Conservation (phyloP, 2,113 vertebrate species). For the Mus musculus region DNA sequence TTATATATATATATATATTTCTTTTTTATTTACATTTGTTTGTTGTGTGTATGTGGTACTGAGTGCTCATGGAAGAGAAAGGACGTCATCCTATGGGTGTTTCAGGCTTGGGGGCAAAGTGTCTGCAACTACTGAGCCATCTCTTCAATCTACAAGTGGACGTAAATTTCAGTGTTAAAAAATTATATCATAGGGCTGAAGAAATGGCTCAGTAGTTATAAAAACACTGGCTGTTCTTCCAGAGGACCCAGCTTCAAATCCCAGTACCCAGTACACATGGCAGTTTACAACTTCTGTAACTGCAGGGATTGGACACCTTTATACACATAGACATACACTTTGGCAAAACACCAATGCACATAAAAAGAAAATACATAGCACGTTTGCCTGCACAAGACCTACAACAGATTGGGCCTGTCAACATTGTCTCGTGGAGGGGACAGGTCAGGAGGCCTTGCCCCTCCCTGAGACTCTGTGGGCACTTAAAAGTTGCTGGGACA, state of each 20-base stretch:
- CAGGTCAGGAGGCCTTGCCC: not conserved
- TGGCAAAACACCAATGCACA: not conserved
- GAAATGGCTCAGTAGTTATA: not conserved
- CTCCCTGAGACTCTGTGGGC: not conserved
- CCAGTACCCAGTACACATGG: not conserved
- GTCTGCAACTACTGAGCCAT: not conserved
- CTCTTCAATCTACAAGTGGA: not conserved
- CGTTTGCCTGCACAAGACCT: not conserved
- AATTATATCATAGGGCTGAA: not conserved
- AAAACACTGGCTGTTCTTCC: not conserved
- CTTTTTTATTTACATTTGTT: not conserved
- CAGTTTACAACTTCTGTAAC: not conserved
- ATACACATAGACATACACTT: not conserved
- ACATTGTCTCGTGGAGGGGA: not conserved
- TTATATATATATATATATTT: not conserved
- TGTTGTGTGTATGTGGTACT: not conserved
- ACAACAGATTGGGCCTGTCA: not conserved
- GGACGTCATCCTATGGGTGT: not conserved
- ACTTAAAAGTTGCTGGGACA: not conserved
- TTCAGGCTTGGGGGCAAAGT: not conserved
- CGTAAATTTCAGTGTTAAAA: conserved; percentile 28
- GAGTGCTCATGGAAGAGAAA: not conserved
- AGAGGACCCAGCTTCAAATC: not conserved
- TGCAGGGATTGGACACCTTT: not conserved
- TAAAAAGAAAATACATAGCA: not conserved